Base-by-base conservation (phyloP, 2,797 vertebrate species). In the Tiaroga cobitis region DNA sequence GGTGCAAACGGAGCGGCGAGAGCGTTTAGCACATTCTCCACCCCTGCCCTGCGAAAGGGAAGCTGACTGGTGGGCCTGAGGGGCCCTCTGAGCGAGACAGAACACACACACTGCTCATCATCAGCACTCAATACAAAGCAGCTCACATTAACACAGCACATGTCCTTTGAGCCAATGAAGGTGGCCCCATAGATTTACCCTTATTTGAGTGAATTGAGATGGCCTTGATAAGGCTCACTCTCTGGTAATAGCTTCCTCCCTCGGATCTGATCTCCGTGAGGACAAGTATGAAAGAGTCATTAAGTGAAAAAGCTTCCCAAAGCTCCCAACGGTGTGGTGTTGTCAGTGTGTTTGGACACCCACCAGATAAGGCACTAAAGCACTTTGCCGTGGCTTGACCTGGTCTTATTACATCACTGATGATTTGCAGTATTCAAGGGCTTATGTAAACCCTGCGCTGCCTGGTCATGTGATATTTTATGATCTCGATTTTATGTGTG, bases 151-250 rank as follows among this genome's bases (percentile, higher is more conserved):
- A 82, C 80, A 70, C 39, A 77, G 63, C 39, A 37, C 78, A 54
- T 34, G 54, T 85, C 72, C 86, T 86, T 72, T 56, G 76, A 77
- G 83, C 63, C 78, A 73, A 21, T 75, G 68, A 80, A 74, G 78
- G 78, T 65, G 32, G 76, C 68, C 24, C 51, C 67, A 56, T 85
- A 81, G 34, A 41, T 70, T 61, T 51, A 78, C 29, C 32, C 18
- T 72, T 82, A 83, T 83, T 88, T 78, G 69, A 87, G 87, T 85
- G 83, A 82, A 85, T 84, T 24, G 59, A 87, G 83, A 80, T 65
- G 68, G 85, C 72, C 77, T 80, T 84, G 89, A 90, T 90, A 87
- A 88, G 83, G 72, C 85, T 85, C 77, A 63, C 87, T 85, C 51
- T n/a, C 24, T 73, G 11, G 87, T 85, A 86, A 88, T 88, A 87